Percentiles rank a stretch among this genome's conserved stretches.
phyloP scores from a whole-genome alignment of 1,140 invertebrate species.

The Drosophila kepulauana region DNA sequence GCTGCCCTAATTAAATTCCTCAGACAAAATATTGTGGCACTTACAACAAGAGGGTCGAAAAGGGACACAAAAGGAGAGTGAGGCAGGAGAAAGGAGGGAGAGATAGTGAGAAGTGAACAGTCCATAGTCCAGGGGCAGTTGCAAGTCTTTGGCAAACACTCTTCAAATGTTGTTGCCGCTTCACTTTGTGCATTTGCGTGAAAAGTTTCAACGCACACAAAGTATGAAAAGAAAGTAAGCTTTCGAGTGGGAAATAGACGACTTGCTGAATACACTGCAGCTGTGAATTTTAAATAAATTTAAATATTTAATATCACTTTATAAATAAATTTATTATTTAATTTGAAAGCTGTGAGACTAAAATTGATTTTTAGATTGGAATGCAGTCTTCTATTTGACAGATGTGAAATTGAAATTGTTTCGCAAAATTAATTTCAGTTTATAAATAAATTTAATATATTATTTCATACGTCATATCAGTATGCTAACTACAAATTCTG shows the following conservation, averaged over 20 bases:
- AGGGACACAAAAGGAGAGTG: no score
- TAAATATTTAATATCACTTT: no score
- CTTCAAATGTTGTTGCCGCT: constrained; percentile 55
- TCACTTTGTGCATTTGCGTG: constrained; percentile 40
- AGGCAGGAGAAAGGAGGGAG: background rate
- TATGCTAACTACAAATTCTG: no score
- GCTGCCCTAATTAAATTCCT: constrained; percentile 69
- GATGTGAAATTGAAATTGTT: no score
- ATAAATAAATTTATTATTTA: no score
- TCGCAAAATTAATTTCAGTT: no score
- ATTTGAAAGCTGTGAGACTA: no score
- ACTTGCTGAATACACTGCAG: constrained; percentile 12
- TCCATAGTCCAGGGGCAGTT: constrained; percentile 3
- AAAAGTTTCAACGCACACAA: constrained; percentile 32
- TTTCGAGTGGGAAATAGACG: background rate
- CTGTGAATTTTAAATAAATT: no score
- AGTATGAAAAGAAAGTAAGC: constrained; percentile 20
- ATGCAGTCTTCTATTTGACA: no score
- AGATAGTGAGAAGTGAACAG: background rate
- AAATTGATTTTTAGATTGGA: no score
- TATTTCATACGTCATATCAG: no score
- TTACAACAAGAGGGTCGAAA: background rate
- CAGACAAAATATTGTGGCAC: constrained; percentile 41
- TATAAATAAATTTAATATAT: no score
- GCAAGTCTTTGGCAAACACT: constrained; percentile 64